Conservation (phyloP, 1,140 invertebrate species). For the Formica selysi region DNA sequence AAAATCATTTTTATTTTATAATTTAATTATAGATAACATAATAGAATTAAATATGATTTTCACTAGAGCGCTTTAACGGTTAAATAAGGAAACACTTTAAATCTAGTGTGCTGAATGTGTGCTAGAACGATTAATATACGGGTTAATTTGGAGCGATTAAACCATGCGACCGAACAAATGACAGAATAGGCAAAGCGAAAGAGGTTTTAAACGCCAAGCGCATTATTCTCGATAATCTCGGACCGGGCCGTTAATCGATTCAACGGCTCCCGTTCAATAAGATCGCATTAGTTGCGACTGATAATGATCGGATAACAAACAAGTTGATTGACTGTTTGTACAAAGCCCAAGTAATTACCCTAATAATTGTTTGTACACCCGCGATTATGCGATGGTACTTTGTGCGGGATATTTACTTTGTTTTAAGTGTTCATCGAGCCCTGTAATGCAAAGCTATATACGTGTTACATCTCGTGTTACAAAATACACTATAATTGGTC, state of each 20-base stretch:
- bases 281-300: conserved; percentile 39
- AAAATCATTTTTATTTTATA: background rate
- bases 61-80: background rate
- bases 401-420: background rate
- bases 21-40: background rate
- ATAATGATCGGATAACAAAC: conserved; percentile 51
- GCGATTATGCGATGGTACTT: conserved; percentile 11
- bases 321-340: conserved; percentile 51
- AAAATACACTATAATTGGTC: background rate
- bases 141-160: conserved; percentile 42
- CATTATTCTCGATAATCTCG: conserved; percentile 43
- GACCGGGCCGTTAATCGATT: background rate
- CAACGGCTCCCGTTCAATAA: conserved; percentile 30
- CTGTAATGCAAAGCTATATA: background rate
- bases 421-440: conserved; percentile 1
- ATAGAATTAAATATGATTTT: background rate
- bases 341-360: conserved; percentile 14
- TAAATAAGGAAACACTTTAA: background rate
- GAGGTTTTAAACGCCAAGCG: background rate
- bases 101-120: background rate
- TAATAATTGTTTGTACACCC: conserved; percentile 39
- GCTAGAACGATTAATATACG: background rate
- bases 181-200: background rate
- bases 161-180: background rate
- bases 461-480: background rate